These are phyloP conservation scores for Neostethus bicornis DNA, from an alignment of 2,797 vertebrate genomes.

Conservation along the genomic window DNA sequence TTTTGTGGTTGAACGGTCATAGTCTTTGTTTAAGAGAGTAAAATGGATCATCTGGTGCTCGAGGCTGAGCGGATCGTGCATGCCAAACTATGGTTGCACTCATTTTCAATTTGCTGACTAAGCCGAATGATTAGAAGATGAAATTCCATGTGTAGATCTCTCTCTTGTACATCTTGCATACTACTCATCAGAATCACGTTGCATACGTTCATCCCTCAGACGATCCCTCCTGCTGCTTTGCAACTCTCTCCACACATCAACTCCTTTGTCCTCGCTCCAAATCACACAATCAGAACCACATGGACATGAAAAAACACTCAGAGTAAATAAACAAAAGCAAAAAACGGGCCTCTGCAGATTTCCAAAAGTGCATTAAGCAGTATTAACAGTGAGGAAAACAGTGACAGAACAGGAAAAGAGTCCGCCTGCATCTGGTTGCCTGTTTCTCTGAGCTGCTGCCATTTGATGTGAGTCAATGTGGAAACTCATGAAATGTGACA, in stretches of 20 bases:
- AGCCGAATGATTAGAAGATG: slow-evolving; percentile 18
- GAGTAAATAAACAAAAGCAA: slow-evolving; percentile 64
- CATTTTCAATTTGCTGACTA: slow-evolving; percentile 24
- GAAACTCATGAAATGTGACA: slow-evolving; percentile 11
- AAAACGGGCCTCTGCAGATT: slow-evolving; percentile 18
- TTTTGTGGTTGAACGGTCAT: slow-evolving; percentile 34
- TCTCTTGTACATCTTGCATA: slow-evolving; percentile 23
- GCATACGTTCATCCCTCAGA: slow-evolving; percentile 28
- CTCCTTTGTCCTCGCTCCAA: slow-evolving; percentile 55
- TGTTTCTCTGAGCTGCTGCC: slow-evolving; percentile 11
- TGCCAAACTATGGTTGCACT: slow-evolving; percentile 34
- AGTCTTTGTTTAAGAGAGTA: slow-evolving; percentile 43
- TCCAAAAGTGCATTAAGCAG: slow-evolving; percentile 34
- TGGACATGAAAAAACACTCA: slow-evolving; percentile 58
- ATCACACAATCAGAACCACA: slow-evolving; percentile 73
- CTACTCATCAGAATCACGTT: slow-evolving; percentile 37
- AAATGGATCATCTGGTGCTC: slow-evolving; percentile 50
- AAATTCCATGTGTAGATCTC: slow-evolving; percentile 21
- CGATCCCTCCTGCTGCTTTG: slow-evolving; percentile 15
- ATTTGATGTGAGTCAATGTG: slow-evolving; percentile 21
- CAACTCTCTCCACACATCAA: slow-evolving; percentile 31
- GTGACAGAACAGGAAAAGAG: slow-evolving; percentile 25
- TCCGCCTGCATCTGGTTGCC: slow-evolving; percentile 3
- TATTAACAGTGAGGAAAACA: slow-evolving; percentile 40
- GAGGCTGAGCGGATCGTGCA: slow-evolving; percentile 5